phyloP scores from a whole-genome alignment of 2,888 invertebrate species.

The Drosophila mimica region DNA sequence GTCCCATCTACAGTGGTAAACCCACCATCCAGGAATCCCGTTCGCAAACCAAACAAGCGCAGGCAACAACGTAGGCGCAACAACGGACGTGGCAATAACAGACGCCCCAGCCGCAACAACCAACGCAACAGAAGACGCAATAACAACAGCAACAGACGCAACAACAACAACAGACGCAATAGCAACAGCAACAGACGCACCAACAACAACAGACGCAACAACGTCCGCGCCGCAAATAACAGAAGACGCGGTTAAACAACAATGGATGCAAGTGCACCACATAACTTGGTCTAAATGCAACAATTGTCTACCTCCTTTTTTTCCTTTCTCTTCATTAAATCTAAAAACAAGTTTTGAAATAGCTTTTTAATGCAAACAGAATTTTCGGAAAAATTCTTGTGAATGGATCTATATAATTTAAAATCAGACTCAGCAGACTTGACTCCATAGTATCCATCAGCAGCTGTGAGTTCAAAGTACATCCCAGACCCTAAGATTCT shows the following conservation, averaged over 20 bases:
- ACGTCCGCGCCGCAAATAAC: background rate
- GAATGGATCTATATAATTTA: background rate
- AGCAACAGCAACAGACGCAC: background rate
- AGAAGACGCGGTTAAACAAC: background rate
- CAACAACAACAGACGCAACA: no score
- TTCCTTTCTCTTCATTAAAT: background rate
- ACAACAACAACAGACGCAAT: conserved; percentile 21
- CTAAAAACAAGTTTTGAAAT: background rate
- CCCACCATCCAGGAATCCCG: background rate
- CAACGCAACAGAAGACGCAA: conserved; percentile 17
- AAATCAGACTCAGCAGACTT: background rate
- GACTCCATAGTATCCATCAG: background rate
- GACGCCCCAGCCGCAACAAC: background rate
- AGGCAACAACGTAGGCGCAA: conserved; percentile 3
- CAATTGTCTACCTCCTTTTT: background rate
- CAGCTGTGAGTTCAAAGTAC: background rate
- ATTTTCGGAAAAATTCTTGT: background rate
- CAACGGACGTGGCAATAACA: conserved; percentile 16
- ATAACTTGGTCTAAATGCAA: background rate
- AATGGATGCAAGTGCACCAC: background rate
- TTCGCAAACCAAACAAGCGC: conserved; percentile 1
- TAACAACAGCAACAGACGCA: conserved; percentile 18
- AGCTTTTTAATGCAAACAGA: background rate
- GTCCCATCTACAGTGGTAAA: background rate
- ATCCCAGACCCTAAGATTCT: background rate